A percentile compares a stretch with the other conserved stretches of the same genome.
Evolutionary conservation across 2,888 invertebrate genomes (phyloP).

Genomic region (Maniola hyperantus): DNA sequence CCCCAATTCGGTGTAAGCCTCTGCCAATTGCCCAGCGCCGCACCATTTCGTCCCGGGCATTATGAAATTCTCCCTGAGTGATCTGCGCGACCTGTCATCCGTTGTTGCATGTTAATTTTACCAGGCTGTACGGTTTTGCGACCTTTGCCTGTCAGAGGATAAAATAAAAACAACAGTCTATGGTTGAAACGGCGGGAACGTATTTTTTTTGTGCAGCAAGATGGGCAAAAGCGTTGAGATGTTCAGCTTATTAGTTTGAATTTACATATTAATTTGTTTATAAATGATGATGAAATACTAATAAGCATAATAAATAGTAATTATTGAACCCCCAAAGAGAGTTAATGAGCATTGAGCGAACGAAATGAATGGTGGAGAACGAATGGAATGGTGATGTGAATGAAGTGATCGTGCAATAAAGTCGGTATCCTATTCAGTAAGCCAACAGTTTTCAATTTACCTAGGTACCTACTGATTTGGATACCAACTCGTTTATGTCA

Average conservation of each 20-base stretch:
- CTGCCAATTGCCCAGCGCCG: slow-evolving; percentile 84
- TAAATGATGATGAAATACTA: background rate
- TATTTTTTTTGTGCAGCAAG: background rate
- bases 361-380: background rate
- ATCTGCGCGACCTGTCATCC: slow-evolving; percentile 70
- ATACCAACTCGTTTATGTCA: no score
- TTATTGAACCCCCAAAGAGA: background rate
- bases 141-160: slow-evolving; percentile 6
- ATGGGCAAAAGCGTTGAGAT: slow-evolving; percentile 11
- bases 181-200: slow-evolving; percentile 17
- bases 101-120: slow-evolving; percentile 31
- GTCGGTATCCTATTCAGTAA: no score
- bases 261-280: background rate
- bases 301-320: no score
- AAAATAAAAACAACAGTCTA: slow-evolving; percentile 14
- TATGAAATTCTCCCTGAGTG: slow-evolving; percentile 81
- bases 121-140: slow-evolving; percentile 14
- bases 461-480: no score
- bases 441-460: no score
- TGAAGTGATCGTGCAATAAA: background rate
- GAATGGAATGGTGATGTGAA: background rate
- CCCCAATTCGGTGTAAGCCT: slow-evolving; percentile 84
- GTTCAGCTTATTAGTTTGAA: slow-evolving; percentile 2
- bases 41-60: slow-evolving; percentile 90
- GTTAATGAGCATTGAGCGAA: background rate